Conservation (phyloP, 2,113 vertebrate genomes). For the Rissa tridactyla region DNA sequence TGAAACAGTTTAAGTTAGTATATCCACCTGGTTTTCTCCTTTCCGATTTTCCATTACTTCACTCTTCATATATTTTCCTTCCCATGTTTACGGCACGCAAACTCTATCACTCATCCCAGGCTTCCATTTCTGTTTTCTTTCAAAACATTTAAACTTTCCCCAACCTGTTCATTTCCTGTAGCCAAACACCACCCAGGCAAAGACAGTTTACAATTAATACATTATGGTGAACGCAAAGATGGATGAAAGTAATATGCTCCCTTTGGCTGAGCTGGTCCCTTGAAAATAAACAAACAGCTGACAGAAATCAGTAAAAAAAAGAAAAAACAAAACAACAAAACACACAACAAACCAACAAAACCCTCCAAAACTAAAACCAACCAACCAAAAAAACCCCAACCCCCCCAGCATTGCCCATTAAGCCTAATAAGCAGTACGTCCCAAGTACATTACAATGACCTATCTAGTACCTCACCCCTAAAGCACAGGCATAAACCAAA, state of each 20-base stretch:
- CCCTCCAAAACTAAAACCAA: background rate
- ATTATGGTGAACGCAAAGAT: background rate
- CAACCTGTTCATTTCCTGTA: constrained; percentile 33
- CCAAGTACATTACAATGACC: background rate
- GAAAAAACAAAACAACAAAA: background rate
- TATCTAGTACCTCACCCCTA: background rate
- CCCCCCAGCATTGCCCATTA: fast-evolving
- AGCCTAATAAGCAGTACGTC: background rate
- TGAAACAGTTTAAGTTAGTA: background rate
- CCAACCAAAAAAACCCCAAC: background rate
- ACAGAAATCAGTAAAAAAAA: background rate
- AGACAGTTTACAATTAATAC: background rate
- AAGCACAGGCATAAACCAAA: background rate
- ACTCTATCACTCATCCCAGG: constrained; percentile 31
- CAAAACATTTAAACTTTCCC: constrained; percentile 43
- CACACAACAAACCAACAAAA: background rate
- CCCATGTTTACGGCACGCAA: constrained; percentile 17
- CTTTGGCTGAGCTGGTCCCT: background rate
- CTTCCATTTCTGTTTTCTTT: constrained; percentile 59
- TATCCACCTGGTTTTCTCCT: constrained; percentile 12
- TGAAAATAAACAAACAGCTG: background rate
- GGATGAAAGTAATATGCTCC: background rate
- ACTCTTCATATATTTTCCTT: constrained; percentile 28
- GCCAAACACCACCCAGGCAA: background rate
- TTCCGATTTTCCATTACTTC: constrained; percentile 33